A percentile compares a stretch with the other conserved stretches of the same genome.
These are phyloP conservation scores for Vannuccia rotundouncinata DNA, from an alignment of 2,888 invertebrate species.

Conservation along the genomic window DNA sequence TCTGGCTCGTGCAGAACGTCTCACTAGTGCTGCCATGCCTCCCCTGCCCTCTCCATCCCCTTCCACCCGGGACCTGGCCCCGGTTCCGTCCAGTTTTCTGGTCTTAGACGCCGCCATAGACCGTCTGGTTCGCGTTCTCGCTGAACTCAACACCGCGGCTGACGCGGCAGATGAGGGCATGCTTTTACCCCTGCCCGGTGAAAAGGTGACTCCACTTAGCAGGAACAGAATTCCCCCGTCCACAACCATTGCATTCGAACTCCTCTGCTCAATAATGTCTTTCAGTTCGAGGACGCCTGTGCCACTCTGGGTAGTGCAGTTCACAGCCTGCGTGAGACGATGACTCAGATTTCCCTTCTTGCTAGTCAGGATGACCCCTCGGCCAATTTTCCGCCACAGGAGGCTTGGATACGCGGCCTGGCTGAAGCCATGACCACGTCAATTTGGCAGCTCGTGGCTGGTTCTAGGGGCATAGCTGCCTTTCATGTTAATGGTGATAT, in stretches of 20 bases:
- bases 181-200: background rate
- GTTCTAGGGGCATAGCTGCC: background rate
- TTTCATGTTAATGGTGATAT: background rate
- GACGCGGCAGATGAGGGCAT: conserved; percentile 51
- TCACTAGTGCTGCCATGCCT: background rate
- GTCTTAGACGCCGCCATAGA: too few relatives aligned
- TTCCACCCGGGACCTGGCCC: background rate
- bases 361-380: background rate
- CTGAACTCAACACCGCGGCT: conserved; percentile 63
- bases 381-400: conserved; percentile 44
- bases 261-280: too few relatives aligned
- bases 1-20: background rate
- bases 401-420: conserved; percentile 43
- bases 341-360: background rate
- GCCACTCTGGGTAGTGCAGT: background rate
- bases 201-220: background rate
- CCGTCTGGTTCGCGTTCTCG: conserved; percentile 61
- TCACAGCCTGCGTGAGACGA: background rate
- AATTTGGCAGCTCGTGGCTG: background rate
- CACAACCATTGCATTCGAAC: too few relatives aligned
- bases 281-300: background rate
- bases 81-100: conserved; percentile 64
- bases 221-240: too few relatives aligned
- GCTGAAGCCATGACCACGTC: background rate
- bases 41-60: background rate